These are phyloP conservation scores for Rissa tridactyla DNA, from an alignment of 2,113 vertebrate genomes.

Conservation along the genomic window DNA sequence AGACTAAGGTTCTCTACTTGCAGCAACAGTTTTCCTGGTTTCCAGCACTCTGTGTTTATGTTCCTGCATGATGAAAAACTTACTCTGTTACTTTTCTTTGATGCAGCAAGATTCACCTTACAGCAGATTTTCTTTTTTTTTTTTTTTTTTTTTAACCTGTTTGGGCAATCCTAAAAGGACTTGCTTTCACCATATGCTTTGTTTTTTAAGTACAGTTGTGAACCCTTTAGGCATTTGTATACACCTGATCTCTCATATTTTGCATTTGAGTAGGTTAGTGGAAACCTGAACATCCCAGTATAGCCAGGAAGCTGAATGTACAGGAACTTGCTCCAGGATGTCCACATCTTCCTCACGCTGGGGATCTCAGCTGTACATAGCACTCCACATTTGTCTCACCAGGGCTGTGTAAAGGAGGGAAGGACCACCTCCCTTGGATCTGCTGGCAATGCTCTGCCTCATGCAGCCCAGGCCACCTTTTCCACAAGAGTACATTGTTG, in stretches of 20 bases:
- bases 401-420: background rate
- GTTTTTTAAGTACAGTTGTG: background rate
- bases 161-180: background rate
- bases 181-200: background rate
- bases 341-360: rapidly evolving
- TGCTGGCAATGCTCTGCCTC: background rate
- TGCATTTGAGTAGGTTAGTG: background rate
- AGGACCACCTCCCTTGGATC: background rate
- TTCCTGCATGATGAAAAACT: background rate
- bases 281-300: background rate
- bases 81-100: background rate
- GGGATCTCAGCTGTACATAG: background rate
- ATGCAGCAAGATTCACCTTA: background rate
- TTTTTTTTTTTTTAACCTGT: background rate
- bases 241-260: background rate
- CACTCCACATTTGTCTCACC: background rate
- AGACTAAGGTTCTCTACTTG: background rate
- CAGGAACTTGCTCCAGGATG: background rate
- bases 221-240: background rate
- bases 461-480: background rate
- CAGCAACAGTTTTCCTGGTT: background rate
- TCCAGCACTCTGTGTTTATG: background rate
- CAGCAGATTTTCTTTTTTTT: background rate
- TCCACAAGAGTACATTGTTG: background rate
- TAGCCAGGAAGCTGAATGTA: background rate